These are phyloP conservation scores for Vesta saturnalis DNA, from an alignment of 2,888 invertebrate genomes.

Conservation along the genomic window DNA sequence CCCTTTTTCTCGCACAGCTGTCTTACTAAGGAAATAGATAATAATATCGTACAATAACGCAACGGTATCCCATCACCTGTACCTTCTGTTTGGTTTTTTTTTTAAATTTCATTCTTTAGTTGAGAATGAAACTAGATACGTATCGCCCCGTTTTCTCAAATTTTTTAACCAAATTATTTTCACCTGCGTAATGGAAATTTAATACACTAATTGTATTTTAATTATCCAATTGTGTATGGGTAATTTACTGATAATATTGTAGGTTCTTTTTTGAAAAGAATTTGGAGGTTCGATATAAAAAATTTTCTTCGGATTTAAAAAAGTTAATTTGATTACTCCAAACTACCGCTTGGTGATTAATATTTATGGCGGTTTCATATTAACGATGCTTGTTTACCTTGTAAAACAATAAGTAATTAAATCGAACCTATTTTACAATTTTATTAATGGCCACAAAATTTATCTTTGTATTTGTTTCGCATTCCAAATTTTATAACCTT, in stretches of 20 bases:
- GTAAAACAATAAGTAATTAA: constrained; percentile 34
- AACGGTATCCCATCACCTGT: constrained; percentile 51
- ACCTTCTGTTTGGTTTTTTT: constrained; percentile 36
- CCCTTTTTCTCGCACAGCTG: constrained; percentile 46
- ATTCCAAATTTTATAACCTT: constrained; percentile 25
- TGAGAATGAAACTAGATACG: constrained; percentile 39
- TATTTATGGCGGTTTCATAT: constrained; percentile 32
- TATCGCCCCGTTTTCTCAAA: constrained; percentile 21
- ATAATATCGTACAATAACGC: constrained; percentile 45
- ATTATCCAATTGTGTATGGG: no score
- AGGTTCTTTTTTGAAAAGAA: no score
- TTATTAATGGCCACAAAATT: constrained; percentile 26
- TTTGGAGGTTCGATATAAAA: constrained; percentile 4
- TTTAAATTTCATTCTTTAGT: constrained; percentile 37
- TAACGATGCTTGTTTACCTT: no score
- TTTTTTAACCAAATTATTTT: neutral
- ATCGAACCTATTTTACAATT: constrained; percentile 25
- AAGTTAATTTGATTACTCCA: constrained; percentile 28
- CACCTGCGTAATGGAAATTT: constrained; percentile 5
- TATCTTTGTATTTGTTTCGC: constrained; percentile 30
- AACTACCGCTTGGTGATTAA: constrained; percentile 27
- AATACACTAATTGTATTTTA: neutral
- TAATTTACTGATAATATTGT: no score
- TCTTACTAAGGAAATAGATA: constrained; percentile 48
- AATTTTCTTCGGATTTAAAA: neutral